phyloP scores from a whole-genome alignment of 2,888 invertebrate genomes.

The Brenthis hecate region DNA sequence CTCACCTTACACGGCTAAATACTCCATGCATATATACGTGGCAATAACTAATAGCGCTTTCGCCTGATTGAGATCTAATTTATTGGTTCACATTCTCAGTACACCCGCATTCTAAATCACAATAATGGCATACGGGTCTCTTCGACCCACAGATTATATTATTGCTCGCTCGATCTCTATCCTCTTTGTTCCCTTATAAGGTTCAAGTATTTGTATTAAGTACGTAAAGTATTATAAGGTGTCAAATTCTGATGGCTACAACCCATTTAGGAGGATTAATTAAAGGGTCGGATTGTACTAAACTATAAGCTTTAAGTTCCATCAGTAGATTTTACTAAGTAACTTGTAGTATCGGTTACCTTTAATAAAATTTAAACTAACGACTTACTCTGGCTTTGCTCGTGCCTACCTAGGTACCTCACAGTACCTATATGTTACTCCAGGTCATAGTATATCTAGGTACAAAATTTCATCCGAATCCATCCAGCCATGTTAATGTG shows the following conservation, averaged over 20 bases:
- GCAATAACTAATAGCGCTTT: slow-evolving; percentile 63
- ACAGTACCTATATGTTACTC: too few relatives aligned
- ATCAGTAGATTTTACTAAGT: too few relatives aligned
- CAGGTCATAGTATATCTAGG: too few relatives aligned
- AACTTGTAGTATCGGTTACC: too few relatives aligned
- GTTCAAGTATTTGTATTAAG: slow-evolving; percentile 23
- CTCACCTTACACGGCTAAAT: slow-evolving; percentile 18
- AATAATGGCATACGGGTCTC: slow-evolving; percentile 46
- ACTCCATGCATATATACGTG: slow-evolving; percentile 12
- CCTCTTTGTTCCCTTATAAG: slow-evolving; percentile 44
- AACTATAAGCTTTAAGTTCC: too few relatives aligned
- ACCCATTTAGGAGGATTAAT: slow-evolving; percentile 21
- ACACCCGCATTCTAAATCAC: slow-evolving; percentile 47
- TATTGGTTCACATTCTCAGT: slow-evolving; percentile 71
- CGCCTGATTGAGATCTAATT: slow-evolving; percentile 79
- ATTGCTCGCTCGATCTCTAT: slow-evolving; percentile 56
- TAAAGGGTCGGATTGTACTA: slow-evolving; percentile 3
- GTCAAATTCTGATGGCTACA: slow-evolving; percentile 35
- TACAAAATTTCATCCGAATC: too few relatives aligned
- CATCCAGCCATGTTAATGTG: too few relatives aligned
- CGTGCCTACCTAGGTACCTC: too few relatives aligned
- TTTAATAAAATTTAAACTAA: too few relatives aligned
- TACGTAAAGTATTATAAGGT: slow-evolving; percentile 33
- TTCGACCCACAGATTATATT: slow-evolving; percentile 57
- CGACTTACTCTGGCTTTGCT: too few relatives aligned